These are phyloP conservation scores for Brienomyrus brachyistius DNA, from an alignment of 2,113 vertebrate genomes.

Conservation along the genomic window DNA sequence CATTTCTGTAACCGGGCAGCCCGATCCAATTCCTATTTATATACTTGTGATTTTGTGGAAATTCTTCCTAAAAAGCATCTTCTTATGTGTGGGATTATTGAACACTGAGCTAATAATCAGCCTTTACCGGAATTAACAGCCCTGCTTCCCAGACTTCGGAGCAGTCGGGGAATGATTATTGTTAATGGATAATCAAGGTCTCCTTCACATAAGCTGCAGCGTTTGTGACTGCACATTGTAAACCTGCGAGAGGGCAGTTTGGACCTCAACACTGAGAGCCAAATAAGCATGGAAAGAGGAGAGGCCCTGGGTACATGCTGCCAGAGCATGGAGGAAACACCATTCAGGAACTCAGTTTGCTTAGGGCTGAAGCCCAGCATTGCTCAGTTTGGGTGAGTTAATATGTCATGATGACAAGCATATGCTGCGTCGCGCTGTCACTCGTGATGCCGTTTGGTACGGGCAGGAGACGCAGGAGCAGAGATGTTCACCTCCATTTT, in stretches of 20 bases:
- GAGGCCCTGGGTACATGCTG: background rate
- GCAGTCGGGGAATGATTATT: background rate
- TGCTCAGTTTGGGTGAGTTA: background rate
- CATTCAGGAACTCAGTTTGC: background rate
- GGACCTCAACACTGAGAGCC: background rate
- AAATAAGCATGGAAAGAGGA: background rate
- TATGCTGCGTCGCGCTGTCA: background rate
- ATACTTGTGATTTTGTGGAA: background rate
- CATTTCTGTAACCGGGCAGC: background rate
- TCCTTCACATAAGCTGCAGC: background rate
- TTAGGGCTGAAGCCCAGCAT: background rate
- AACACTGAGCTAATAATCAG: background rate
- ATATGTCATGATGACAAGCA: background rate
- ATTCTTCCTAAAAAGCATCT: background rate
- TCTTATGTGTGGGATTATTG: background rate
- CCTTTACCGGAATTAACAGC: background rate
- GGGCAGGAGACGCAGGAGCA: background rate
- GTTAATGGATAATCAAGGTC: background rate
- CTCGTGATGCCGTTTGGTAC: background rate
- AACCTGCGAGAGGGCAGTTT: background rate
- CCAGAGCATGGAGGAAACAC: background rate
- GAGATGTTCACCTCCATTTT: background rate
- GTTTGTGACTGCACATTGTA: background rate
- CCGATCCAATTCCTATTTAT: background rate
- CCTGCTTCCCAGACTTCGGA: background rate